These are phyloP conservation scores for Rhamphomyia laevipes DNA, from an alignment of 2,888 invertebrate genomes.

Conservation along the genomic window DNA sequence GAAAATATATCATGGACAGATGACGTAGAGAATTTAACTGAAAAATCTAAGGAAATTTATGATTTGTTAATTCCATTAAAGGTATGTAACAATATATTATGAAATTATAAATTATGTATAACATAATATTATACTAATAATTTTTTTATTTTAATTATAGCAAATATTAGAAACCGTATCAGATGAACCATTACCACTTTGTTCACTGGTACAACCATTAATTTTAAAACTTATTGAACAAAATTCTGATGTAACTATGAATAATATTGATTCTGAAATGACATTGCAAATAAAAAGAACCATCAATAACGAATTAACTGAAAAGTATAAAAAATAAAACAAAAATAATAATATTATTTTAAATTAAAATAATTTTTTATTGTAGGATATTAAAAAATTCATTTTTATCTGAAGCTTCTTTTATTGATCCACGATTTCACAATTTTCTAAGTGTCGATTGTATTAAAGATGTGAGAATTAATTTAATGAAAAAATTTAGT, in stretches of 20 bases:
- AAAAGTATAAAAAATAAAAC: no score
- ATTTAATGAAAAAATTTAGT: conserved; percentile 12
- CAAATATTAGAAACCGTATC: no score
- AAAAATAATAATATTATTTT: background rate
- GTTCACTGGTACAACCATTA: no score
- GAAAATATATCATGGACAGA: background rate
- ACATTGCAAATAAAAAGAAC: no score
- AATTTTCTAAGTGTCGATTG: conserved; percentile 15
- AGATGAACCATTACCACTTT: no score
- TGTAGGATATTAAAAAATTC: conserved; percentile 15
- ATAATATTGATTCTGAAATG: no score
- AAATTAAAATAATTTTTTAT: background rate
- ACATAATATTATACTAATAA: no score
- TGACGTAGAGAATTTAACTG: background rate
- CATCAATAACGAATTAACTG: no score
- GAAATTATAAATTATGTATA: no score
- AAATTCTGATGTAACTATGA: no score
- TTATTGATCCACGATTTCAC: conserved; percentile 25
- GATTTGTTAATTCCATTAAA: background rate
- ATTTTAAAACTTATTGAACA: no score
- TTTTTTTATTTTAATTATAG: no score
- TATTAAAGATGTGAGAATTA: conserved; percentile 10
- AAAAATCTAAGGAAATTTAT: background rate
- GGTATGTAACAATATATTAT: background rate
- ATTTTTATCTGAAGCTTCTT: conserved; percentile 21